Base-by-base conservation (phyloP, 2,888 invertebrate species). In the Stenolophus ochropezus region DNA sequence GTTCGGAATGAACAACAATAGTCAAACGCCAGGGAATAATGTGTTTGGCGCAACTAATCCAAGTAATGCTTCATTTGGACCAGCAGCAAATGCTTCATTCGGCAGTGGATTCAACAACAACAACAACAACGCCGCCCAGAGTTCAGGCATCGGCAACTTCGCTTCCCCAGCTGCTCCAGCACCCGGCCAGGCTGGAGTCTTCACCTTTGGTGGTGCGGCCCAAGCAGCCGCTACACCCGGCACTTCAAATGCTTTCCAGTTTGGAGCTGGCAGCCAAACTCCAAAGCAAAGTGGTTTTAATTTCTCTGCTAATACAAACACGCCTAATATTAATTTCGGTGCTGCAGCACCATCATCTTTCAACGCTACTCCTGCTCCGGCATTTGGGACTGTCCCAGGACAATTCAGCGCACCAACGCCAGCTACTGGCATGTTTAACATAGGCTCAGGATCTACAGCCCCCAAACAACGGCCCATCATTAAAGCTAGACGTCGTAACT, bases 391-490 rank as follows among this genome's bases (percentile, higher is more conserved):
- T 42, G 82, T 81, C 16, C 73, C 83, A 18, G 25, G 75, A 20
- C 61, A 49, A 27, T 81, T 75, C 47, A 74, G n/a, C 23, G 16
- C 84, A 27, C 75, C 83, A 14, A 76, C 83, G 21, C 78, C 84
- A 56, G 69, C 83, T 14, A 84, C 84, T 53, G 86, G 88, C 69
- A 90, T 90, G 89, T 91, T 91, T 83, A 91, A 88, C 84, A 91
- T 91, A 82, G 91, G 91, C 8, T 87, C 89, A 1, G 90, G 90
- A 11, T 89, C 87, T 4, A 89, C 86, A 14, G 87, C 88, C n/a
- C 87, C 89, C n/a, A 87, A 89, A 82, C 85, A 88, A 53, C 86
- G 90, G 74, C 85, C 88, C 3, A 85, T 85, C 42, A 85, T 87
- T 49, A 88, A 89, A 65, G 85, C 87, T 6, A 88, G 90, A 83